Percentiles rank a stretch among this genome's conserved stretches.
Conservation (phyloP, 2,797 vertebrate species). For the Kryptolebias ocellatus region DNA sequence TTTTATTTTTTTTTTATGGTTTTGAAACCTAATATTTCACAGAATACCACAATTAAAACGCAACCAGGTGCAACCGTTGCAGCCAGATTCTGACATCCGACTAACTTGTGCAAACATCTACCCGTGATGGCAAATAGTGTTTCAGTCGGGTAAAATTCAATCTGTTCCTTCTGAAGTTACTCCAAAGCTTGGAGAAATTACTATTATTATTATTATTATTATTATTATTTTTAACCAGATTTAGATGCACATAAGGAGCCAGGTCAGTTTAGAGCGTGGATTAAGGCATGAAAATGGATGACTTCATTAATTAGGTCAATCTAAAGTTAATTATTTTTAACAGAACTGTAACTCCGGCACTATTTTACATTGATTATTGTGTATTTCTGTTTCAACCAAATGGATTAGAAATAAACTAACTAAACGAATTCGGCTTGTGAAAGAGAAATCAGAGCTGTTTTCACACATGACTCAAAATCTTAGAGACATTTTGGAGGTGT, state of each 20-base stretch:
- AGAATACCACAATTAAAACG: conserved; percentile 20
- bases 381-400: conserved; percentile 10
- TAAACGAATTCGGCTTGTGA: neutral
- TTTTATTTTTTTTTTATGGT: conserved; percentile 9
- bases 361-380: neutral
- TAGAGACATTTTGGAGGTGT: too few relatives aligned
- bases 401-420: neutral
- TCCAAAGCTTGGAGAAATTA: conserved; percentile 16
- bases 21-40: conserved; percentile 34
- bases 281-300: conserved; percentile 31
- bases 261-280: conserved; percentile 14
- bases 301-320: neutral
- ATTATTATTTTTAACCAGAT: conserved; percentile 18
- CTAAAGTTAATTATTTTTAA: neutral
- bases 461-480: too few relatives aligned
- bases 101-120: conserved; percentile 55
- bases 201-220: neutral
- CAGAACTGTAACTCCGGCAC: neutral
- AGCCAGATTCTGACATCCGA: conserved; percentile 25
- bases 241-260: conserved; percentile 55
- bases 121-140: conserved; percentile 26
- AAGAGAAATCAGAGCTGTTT: neutral
- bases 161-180: conserved; percentile 13
- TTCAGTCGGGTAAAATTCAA: conserved; percentile 23
- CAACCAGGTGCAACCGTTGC: neutral